These are phyloP conservation scores for Caenorhabditis sinica DNA, from an alignment of 2,888 invertebrate genomes.

Conservation along the genomic window DNA sequence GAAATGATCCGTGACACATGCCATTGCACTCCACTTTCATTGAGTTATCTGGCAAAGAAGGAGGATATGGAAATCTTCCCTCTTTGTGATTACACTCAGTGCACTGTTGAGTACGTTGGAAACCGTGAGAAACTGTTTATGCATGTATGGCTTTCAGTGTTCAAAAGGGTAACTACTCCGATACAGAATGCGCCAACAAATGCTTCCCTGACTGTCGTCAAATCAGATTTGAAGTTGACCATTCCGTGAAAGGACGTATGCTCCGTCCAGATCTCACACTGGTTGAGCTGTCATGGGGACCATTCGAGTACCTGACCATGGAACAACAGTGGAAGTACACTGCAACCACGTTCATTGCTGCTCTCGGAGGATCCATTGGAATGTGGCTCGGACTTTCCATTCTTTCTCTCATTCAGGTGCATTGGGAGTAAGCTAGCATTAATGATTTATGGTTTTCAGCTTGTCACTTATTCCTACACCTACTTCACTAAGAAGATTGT, in stretches of 20 bases:
- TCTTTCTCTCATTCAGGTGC: constrained; percentile 82
- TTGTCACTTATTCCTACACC: constrained; percentile 79
- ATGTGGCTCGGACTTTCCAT: constrained; percentile 83
- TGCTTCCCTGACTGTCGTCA: constrained; percentile 81
- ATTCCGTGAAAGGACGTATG: constrained; percentile 80
- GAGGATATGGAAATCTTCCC: constrained; percentile 78
- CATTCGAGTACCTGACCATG: constrained; percentile 82
- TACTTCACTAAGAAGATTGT: constrained; percentile 76
- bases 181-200: constrained; percentile 77
- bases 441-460: constrained; percentile 68
- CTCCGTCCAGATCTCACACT: constrained; percentile 80
- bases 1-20: constrained; percentile 81
- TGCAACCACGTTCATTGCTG: constrained; percentile 81
- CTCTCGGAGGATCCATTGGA: constrained; percentile 83
- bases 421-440: background rate
- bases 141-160: constrained; percentile 69
- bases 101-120: constrained; percentile 76
- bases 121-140: background rate
- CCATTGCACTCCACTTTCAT: constrained; percentile 79
- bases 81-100: constrained; percentile 81
- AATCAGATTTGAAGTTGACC: constrained; percentile 79
- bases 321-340: constrained; percentile 80
- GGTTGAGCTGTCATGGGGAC: constrained; percentile 81
- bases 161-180: constrained; percentile 80
- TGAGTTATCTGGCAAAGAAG: constrained; percentile 75